phyloP scores from a whole-genome alignment of 2,113 vertebrate genomes.

The Heliornis fulica region DNA sequence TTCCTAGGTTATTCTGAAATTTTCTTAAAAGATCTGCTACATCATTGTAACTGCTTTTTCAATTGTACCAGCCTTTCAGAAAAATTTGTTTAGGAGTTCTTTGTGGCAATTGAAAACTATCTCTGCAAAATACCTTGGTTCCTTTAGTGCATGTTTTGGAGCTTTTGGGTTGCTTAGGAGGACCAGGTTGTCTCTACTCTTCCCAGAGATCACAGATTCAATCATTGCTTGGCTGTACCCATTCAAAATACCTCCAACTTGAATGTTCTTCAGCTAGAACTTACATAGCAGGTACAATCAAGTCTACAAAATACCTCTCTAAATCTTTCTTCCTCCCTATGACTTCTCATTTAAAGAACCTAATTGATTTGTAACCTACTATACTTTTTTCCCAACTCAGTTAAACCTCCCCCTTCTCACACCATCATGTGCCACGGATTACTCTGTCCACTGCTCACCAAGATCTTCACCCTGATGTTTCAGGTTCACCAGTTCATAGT shows the following conservation, averaged over 20 bases:
- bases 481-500: background rate
- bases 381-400: background rate
- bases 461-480: background rate
- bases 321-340: background rate
- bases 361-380: background rate
- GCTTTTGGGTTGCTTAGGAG: background rate
- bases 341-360: background rate
- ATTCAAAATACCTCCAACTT: background rate
- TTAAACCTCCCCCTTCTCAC: background rate
- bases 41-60: background rate
- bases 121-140: background rate
- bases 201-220: background rate
- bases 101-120: background rate
- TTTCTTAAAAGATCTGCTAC: background rate
- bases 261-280: background rate
- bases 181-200: background rate
- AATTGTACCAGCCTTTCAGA: background rate
- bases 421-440: accelerated
- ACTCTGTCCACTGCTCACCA: background rate
- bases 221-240: background rate
- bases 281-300: background rate
- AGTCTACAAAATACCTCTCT: background rate
- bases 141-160: background rate
- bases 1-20: background rate
- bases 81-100: background rate